Conservation (phyloP, 2,888 invertebrate species). For the Xestia ashworthii region DNA sequence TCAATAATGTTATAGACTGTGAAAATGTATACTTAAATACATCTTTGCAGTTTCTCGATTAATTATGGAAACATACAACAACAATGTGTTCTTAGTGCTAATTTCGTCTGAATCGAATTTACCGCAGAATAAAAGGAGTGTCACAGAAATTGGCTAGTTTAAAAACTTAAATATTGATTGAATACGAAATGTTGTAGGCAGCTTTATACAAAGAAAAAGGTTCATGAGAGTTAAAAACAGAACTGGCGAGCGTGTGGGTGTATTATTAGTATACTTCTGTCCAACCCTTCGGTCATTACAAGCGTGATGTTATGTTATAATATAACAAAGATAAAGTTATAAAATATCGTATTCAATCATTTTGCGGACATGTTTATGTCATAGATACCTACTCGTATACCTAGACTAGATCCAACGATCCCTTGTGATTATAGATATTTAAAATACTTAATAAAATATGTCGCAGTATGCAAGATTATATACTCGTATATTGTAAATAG, state of each 20-base stretch:
- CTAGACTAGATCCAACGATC: no score
- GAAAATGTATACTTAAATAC: neutral
- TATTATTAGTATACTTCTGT: neutral
- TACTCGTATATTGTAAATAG: neutral
- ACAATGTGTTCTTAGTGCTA: neutral
- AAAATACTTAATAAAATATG: conserved; percentile 5
- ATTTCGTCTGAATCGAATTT: neutral
- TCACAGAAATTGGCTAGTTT: neutral
- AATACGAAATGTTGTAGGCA: neutral
- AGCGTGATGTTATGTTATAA: neutral
- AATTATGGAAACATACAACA: conserved; percentile 15
- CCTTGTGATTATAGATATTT: neutral
- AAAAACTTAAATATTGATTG: neutral
- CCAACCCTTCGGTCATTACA: neutral
- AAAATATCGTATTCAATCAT: neutral
- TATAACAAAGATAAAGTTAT: neutral
- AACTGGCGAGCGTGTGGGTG: neutral
- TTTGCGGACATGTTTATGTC: neutral
- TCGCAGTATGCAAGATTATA: neutral
- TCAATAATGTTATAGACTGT: neutral
- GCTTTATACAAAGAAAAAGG: neutral
- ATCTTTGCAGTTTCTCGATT: neutral
- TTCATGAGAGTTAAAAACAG: neutral
- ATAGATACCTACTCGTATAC: neutral
- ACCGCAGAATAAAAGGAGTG: neutral